phyloP scores from a whole-genome alignment of 2,888 invertebrate genomes.

The Anaspis maculata region DNA sequence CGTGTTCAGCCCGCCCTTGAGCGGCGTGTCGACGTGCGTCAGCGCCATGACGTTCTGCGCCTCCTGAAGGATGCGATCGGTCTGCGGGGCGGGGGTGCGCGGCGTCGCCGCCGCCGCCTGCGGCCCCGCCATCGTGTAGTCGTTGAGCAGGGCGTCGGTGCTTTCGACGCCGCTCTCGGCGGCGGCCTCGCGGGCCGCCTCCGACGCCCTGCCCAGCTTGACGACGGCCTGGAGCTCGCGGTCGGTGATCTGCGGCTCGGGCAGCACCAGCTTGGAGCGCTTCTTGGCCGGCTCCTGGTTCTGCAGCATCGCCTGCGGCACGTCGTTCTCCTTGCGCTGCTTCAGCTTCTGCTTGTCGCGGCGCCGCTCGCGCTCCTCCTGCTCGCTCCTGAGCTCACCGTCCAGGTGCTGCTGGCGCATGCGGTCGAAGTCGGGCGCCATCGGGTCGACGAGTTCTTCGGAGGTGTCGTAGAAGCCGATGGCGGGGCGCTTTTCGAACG shows the following conservation, averaged over 20 bases:
- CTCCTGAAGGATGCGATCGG: slow-evolving; percentile 82
- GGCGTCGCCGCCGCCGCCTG: slow-evolving; percentile 63
- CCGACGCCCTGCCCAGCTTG: slow-evolving; percentile 83
- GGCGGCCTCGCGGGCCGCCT: slow-evolving; percentile 82
- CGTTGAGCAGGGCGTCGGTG: slow-evolving; percentile 81
- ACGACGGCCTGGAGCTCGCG: slow-evolving; percentile 86
- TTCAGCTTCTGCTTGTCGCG: slow-evolving; percentile 95
- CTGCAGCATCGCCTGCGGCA: slow-evolving; percentile 81
- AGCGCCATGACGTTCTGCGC: slow-evolving; percentile 98
- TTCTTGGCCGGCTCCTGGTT: slow-evolving; percentile 86
- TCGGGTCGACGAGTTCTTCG: slow-evolving; percentile 78
- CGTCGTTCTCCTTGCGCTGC: slow-evolving; percentile 92
- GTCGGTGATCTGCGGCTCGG: slow-evolving; percentile 95
- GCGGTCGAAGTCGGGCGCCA: slow-evolving; percentile 82
- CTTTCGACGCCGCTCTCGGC: slow-evolving; percentile 68
- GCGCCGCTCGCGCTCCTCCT: slow-evolving; percentile 86
- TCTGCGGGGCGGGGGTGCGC: slow-evolving; percentile 76
- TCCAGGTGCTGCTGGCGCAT: slow-evolving; percentile 89
- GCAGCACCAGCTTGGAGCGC: slow-evolving; percentile 90
- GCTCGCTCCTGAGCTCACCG: slow-evolving; percentile 82
- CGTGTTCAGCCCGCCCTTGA: slow-evolving; percentile 94
- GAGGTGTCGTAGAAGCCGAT: slow-evolving; percentile 93
- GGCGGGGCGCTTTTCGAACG: slow-evolving; percentile 92
- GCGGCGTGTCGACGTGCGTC: slow-evolving; percentile 93
- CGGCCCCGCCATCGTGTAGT: slow-evolving; percentile 79